phyloP scores from a whole-genome alignment of 2,113 vertebrate genomes.

The Thamnophis sirtalis region DNA sequence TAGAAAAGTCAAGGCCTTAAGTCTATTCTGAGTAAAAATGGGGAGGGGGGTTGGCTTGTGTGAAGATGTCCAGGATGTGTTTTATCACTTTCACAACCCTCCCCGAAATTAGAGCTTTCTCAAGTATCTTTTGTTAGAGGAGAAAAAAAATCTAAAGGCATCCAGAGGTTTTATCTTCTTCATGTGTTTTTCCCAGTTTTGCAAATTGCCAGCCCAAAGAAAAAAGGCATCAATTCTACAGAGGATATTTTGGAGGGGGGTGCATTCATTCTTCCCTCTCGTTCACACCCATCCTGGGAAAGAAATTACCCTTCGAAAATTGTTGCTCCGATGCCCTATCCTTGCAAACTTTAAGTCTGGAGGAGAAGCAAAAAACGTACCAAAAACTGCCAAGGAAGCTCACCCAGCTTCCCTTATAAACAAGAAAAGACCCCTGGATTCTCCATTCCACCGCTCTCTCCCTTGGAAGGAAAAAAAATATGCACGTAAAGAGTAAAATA shows the following conservation, averaged over 20 bases:
- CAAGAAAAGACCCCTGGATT: neutral
- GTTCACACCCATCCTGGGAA: neutral
- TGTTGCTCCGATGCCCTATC: neutral
- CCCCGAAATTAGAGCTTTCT: neutral
- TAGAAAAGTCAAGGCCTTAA: neutral
- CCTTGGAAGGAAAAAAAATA: neutral
- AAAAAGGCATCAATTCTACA: neutral
- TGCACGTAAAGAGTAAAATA: neutral
- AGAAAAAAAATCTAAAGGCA: neutral
- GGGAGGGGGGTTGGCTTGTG: neutral
- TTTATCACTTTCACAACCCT: slow-evolving; percentile 1
- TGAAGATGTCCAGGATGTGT: neutral
- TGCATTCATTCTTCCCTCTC: neutral
- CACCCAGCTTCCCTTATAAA: neutral
- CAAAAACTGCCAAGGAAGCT: neutral
- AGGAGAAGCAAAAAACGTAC: neutral
- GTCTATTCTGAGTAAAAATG: neutral
- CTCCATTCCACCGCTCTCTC: neutral
- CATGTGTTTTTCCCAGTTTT: neutral
- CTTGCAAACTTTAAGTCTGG: slow-evolving; percentile 14
- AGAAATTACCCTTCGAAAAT: neutral
- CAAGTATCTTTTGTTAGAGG: neutral
- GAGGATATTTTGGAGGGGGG: neutral
- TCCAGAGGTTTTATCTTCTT: neutral
- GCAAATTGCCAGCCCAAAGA: neutral